phyloP scores from a whole-genome alignment of 1,140 invertebrate species.

The Agrilus planipennis region DNA sequence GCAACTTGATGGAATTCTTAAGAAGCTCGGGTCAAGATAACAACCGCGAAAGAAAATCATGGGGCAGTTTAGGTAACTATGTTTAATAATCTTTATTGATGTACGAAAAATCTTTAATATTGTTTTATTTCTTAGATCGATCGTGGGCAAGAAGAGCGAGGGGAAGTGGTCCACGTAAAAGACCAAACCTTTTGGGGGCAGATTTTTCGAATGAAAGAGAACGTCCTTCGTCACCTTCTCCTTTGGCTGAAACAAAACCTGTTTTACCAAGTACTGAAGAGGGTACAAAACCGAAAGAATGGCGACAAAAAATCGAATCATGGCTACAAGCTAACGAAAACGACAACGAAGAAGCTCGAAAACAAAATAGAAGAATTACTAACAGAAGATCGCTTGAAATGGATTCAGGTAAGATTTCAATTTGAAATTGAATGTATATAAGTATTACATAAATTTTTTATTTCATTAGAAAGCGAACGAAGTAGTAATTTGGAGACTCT shows the following conservation, averaged over 20 bases:
- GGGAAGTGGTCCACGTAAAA: slow-evolving; percentile 51
- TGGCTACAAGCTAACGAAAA: slow-evolving; percentile 82
- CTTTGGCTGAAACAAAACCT: slow-evolving; percentile 38
- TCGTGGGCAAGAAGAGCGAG: slow-evolving; percentile 74
- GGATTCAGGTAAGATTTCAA: slow-evolving; percentile 54
- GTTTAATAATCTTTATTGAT: not conserved
- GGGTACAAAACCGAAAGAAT: slow-evolving; percentile 51
- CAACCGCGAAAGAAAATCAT: slow-evolving; percentile 66
- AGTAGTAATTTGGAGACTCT: slow-evolving; percentile 54
- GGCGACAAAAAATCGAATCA: slow-evolving; percentile 79
- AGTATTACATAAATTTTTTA: not conserved
- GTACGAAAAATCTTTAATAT: not conserved
- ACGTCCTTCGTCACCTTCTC: slow-evolving; percentile 58
- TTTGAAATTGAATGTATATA: not conserved
- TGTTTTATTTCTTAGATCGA: slow-evolving; percentile 44
- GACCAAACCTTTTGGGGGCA: slow-evolving; percentile 56
- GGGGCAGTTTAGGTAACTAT: slow-evolving; percentile 61
- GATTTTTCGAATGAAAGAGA: slow-evolving; percentile 59
- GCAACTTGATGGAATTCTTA: slow-evolving; percentile 75
- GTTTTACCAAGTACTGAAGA: slow-evolving; percentile 32
- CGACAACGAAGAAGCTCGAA: slow-evolving; percentile 56
- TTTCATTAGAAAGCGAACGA: slow-evolving; percentile 55
- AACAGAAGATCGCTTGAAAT: slow-evolving; percentile 68
- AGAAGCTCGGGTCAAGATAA: slow-evolving; percentile 59
- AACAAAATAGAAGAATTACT: slow-evolving; percentile 45